phyloP scores from a whole-genome alignment of 2,797 vertebrate species.

The Strix occidentalis region DNA sequence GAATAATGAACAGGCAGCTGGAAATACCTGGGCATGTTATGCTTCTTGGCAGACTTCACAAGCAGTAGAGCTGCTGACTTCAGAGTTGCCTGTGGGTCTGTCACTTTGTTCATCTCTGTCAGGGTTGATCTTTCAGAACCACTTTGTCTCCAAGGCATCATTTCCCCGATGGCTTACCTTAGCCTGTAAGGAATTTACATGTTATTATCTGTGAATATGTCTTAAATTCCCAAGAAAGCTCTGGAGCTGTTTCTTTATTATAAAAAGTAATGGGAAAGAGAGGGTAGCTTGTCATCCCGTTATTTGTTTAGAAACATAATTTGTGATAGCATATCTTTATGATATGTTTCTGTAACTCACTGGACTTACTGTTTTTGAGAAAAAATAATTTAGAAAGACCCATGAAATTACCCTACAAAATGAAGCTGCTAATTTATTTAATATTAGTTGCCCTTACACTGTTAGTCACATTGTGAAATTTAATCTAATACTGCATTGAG shows the following conservation, averaged over 20 bases:
- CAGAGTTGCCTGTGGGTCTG: conserved; percentile 42
- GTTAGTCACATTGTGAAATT: neutral
- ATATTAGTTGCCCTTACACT: neutral
- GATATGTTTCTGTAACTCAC: neutral
- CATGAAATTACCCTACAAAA: neutral
- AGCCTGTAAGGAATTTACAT: neutral
- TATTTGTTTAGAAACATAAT: neutral
- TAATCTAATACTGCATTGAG: neutral
- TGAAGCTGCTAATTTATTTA: neutral
- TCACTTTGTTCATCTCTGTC: conserved; percentile 14
- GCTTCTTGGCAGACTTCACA: conserved; percentile 25
- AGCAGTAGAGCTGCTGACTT: neutral
- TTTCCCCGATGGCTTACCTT: neutral
- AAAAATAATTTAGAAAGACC: neutral
- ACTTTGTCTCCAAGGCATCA: conserved; percentile 19
- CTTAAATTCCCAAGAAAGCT: neutral
- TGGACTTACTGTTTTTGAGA: neutral
- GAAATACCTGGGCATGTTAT: conserved; percentile 56
- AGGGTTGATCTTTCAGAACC: conserved; percentile 35
- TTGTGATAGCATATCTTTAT: neutral
- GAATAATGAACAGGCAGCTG: conserved; percentile 52
- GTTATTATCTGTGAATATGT: neutral
- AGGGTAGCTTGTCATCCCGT: neutral
- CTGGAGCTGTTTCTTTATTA: neutral
- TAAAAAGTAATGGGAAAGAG: neutral